Percentiles rank a stretch among this genome's conserved stretches.
Evolutionary conservation across 2,888 invertebrate genomes (phyloP).

Genomic region (Pandemis cinnamomeana): DNA sequence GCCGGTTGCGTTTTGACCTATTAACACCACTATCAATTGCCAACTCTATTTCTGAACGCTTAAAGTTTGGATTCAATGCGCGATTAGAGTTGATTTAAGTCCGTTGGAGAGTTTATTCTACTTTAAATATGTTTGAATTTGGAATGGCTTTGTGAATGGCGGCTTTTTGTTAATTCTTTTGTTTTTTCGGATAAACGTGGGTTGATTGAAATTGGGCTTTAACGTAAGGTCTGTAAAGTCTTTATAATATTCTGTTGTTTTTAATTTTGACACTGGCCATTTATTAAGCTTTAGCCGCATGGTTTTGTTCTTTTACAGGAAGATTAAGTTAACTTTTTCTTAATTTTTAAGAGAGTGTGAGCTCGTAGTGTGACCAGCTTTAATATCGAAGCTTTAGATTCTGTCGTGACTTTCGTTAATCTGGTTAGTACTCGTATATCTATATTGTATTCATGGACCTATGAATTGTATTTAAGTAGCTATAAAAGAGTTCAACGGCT

Average conservation of each 20-base stretch:
- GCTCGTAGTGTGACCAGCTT: background rate
- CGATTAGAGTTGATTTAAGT: background rate
- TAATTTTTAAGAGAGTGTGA: background rate
- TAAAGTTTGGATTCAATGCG: background rate
- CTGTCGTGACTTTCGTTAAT: background rate
- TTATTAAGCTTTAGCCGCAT: background rate
- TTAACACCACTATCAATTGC: background rate
- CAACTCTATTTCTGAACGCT: background rate
- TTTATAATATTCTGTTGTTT: background rate
- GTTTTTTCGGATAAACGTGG: background rate
- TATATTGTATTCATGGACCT: background rate
- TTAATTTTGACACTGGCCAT: background rate
- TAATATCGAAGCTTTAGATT: background rate
- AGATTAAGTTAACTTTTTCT: background rate
- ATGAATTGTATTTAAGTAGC: background rate
- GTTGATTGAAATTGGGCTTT: background rate
- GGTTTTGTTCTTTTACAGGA: background rate
- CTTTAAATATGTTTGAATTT: constrained; percentile 12
- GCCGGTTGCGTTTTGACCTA: constrained; percentile 9
- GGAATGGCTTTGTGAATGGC: constrained; percentile 13
- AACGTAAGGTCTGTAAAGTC: background rate
- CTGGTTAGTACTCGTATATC: background rate
- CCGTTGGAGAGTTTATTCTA: background rate
- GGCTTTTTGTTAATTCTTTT: background rate
- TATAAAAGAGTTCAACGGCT: background rate